Evolutionary conservation across 1,140 invertebrate genomes (phyloP), one percentile per base, ranked within the genome.

Genomic region (Lepidurus packardi): DNA sequence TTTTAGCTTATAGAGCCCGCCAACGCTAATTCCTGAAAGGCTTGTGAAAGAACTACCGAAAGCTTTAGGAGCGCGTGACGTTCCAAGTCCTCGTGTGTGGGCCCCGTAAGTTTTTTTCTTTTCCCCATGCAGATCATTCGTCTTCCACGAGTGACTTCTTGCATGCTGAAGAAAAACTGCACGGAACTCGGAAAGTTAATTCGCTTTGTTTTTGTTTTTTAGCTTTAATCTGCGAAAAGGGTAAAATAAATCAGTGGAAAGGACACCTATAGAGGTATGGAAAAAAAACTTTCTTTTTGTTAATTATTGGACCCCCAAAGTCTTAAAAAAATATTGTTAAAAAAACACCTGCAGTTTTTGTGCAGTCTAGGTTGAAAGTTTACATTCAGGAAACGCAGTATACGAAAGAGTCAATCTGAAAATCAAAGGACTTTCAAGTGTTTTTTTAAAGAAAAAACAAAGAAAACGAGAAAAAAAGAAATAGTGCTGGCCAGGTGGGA

Each of bases 51-150:
- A 65, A 65, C 9, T 21, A 7, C 16, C 53, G 53, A 65, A 21
- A 65, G 21, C 16, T 65, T 21, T 21, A 65, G 21, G 21, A 65
- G 53, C 53, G 13, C 16, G 13, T 65, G 53, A 65, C 53, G 53
- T 65, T 65, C 21, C 53, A 65, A 65, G 21, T 65, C 53, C 53
- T 65, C 53, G 53, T 65, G 53, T 65, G 53, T 65, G 53, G 53
- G 53, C 53, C 21, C 53, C 53, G 16, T 13, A 16, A 65, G 16
- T 65, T 65, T 65, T 65, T 65, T 16, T 21, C 8, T 7, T 16
- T 65, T 65, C 21, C 21, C 21, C 21, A 65, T 65, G 53, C 53
- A 65, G 16, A 65, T n/a, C 53, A 65, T 65, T 65, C 53, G 53
- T 65, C 53, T 65, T 65, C 53, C 53, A 65, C 4, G 16, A 65